Base-by-base conservation (phyloP, 64 coral and sea anemone species). In the Actinia tenebrosa region DNA sequence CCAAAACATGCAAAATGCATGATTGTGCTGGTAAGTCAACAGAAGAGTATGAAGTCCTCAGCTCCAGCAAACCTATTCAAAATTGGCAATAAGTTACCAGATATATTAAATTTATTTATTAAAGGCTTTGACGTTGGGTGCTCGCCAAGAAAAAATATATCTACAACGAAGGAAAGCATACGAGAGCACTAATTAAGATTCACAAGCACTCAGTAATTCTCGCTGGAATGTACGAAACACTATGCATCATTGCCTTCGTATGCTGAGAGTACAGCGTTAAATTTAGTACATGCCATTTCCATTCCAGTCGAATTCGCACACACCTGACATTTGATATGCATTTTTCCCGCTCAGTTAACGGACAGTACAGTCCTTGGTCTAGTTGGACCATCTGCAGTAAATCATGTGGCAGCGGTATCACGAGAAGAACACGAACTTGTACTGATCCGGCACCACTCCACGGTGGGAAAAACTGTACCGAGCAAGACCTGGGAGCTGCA, bases 331-430 rank as follows among this genome's bases (percentile, higher is more conserved):
- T 50, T 43, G 1, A 64, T 16, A 46, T n/a, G 16, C 69, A 16
- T 27, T 19, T 79, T 79, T 46, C 56, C 18, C 45, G 15, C 60
- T 68, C 87, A 96, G 94, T 96, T 4, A 83, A 96, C 42, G 94
- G 94, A 9, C 58, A 78, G 5, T 97, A 88, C 88, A 89, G 91
- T 37, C 84, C 77, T 9, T 97, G 94, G 94, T 84, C 88, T 17
- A 88, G 88, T 7, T 97, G 94, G 94, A 97, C 91, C 26, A 71
- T 58, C 17, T 97, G 94, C 71, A 97, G 91, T 13, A 97, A 97
- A 80, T 87, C 94, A 18, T 97, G 94, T 37, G 94, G 94, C 50
- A 88, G 89, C 8, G 94, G 94, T 6, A 81, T 87, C 30, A 97
- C 85, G 77, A 90, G 90, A 62, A 87, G 94, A 86, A 87, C 75